These are phyloP conservation scores for Cichlasoma orientale DNA, from an alignment of 2,797 vertebrate species.

Conservation along the genomic window DNA sequence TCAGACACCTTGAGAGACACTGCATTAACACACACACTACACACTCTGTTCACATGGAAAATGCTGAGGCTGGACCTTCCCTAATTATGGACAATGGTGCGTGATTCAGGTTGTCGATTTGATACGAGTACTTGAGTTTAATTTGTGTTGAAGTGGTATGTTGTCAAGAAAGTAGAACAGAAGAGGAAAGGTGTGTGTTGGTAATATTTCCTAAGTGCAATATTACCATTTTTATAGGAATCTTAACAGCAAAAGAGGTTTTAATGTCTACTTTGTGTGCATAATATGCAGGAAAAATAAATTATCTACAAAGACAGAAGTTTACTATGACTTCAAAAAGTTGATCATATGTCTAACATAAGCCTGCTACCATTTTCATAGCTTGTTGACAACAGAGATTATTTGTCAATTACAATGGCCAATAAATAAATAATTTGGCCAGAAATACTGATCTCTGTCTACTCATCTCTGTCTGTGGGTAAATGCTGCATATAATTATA, in stretches of 20 bases:
- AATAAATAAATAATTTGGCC: not conserved
- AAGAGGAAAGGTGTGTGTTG: constrained; percentile 11
- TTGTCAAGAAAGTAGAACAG: constrained; percentile 28
- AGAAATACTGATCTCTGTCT: constrained; percentile 3
- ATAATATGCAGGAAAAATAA: not conserved
- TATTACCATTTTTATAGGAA: not conserved
- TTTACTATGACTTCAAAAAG: not conserved
- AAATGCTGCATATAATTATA: not conserved
- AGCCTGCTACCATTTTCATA: not conserved
- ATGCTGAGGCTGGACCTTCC: constrained; percentile 55
- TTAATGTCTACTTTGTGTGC: constrained; percentile 4
- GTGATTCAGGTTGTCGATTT: constrained; percentile 49
- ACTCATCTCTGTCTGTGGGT: not conserved
- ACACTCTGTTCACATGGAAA: constrained; percentile 57
- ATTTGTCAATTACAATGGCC: too few relatives aligned
- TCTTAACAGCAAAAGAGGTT: not conserved
- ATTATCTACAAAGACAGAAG: not conserved
- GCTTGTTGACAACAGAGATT: not conserved
- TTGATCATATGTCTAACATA: not conserved
- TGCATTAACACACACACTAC: constrained; percentile 29
- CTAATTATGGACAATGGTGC: constrained; percentile 59
- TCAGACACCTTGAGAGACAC: constrained; percentile 60
- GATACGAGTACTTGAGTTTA: constrained; percentile 54
- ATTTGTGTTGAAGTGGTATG: constrained; percentile 57
- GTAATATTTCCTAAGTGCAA: not conserved